Evolutionary conservation across 64 coral and sea anemone species (phyloP), one percentile per base, ranked within the genome.

Genomic region (Pocillopora damicornis): DNA sequence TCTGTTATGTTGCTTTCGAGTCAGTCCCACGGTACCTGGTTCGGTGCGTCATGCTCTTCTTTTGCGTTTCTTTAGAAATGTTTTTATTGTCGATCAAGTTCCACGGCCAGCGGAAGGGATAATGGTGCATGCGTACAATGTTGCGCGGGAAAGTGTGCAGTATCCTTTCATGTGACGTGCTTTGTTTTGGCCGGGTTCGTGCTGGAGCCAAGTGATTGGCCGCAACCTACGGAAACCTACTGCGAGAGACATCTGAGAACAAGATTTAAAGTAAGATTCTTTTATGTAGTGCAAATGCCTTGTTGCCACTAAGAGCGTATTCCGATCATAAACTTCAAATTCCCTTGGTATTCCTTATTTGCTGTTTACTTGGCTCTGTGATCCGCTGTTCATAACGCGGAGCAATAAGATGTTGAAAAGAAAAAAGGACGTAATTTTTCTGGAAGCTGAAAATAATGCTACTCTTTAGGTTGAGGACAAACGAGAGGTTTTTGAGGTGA

Each of bases 121-220:
- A 69, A 74, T n/a, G 85, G 90, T 57, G 88, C 94, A 69, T 96
- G 94, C 75, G 89, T 87, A 9, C 94, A 96, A 36, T 96, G 94
- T 73, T 93, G 91, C 23, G 91, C 94, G 10, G 94, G 94, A 42
- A 96, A 96, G 56, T 96, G 94, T 38, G 94, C 94, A 51, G 87
- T 91, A 15, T 88, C 94, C 60, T 96, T 89, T 34, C 94, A 96
- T 18, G 88, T 92, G 37, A 96, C 91, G 0, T 96, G 94, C 34
- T 87, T 87, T 45, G 71, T 93, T 20, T 75, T 96, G 76, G 91
- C 94, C 0, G 91, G 94, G 45, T 89, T 89, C 15, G 58, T 66
- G 9, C 86, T 96, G 76, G 94, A 93, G 23, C 57, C 94, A 0
- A 90, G 91, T 79, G 94, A 96, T 65, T 96, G 94, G 94, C 94